Percentiles rank a stretch among this genome's conserved stretches.
These are phyloP conservation scores for Sus scrofa DNA, from an alignment of 2,113 vertebrate genomes.

Conservation along the genomic window DNA sequence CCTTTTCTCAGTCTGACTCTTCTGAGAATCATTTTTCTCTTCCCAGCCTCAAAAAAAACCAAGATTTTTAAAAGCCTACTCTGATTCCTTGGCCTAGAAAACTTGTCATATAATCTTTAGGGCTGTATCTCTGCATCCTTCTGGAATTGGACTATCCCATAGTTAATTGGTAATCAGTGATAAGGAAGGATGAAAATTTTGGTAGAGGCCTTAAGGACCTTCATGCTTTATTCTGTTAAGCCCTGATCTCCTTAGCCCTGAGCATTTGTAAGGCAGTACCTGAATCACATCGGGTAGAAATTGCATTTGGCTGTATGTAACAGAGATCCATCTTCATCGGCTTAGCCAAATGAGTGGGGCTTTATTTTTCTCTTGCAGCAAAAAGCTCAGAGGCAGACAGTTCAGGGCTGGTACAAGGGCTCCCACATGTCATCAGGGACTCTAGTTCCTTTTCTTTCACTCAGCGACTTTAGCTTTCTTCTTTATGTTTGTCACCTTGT, in stretches of 20 bases:
- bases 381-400: neutral
- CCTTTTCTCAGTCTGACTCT: neutral
- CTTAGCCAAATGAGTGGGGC: neutral
- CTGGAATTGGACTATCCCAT: neutral
- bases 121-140: neutral
- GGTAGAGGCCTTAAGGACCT: neutral
- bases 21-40: neutral
- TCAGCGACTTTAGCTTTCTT: neutral
- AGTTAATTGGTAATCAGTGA: neutral
- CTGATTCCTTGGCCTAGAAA: neutral
- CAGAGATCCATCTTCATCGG: neutral
- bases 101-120: neutral
- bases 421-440: neutral
- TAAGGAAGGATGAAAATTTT: neutral
- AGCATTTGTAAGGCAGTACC: neutral
- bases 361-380: neutral
- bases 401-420: neutral
- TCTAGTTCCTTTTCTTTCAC: neutral
- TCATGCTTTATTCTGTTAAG: neutral
- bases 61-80: neutral
- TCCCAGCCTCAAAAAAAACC: slow-evolving; percentile 25
- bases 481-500: neutral
- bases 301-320: neutral
- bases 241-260: slow-evolving; percentile 1
- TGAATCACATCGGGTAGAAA: neutral